A percentile compares a stretch with the other conserved stretches of the same genome.
phyloP scores from a whole-genome alignment of 2,113 vertebrate genomes.

The Monarcha castaneiventris region DNA sequence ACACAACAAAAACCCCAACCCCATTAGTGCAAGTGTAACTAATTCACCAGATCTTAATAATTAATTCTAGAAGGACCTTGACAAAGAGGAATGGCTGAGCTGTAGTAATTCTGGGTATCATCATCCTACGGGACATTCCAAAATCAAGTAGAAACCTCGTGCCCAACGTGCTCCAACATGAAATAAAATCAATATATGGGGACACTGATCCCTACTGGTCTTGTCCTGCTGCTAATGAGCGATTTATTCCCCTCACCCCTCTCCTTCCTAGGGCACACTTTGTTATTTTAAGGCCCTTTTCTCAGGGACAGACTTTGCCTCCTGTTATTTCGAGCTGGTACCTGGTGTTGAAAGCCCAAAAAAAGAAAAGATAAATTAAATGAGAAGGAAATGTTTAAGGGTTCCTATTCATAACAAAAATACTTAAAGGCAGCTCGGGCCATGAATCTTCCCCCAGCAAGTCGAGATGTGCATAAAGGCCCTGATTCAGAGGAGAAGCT shows the following conservation, averaged over 20 bases:
- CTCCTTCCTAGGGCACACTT: background rate
- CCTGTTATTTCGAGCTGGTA: background rate
- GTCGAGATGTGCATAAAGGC: conserved; percentile 45
- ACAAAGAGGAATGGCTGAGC: background rate
- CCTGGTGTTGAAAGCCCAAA: conserved; percentile 50
- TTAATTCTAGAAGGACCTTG: background rate
- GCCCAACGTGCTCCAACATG: rapidly evolving
- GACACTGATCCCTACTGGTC: background rate
- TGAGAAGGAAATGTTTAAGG: conserved; percentile 64
- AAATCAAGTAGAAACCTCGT: rapidly evolving
- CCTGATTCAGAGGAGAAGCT: conserved; percentile 32
- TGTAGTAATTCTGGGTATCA: background rate
- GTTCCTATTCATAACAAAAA: conserved; percentile 66
- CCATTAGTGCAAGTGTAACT: background rate
- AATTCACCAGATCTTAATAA: background rate
- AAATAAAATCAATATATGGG: background rate
- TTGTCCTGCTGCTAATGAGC: background rate
- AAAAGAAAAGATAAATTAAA: conserved; percentile 60
- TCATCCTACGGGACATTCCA: background rate
- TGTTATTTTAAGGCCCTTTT: conserved; percentile 38
- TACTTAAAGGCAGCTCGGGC: conserved; percentile 27
- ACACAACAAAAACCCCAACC: background rate
- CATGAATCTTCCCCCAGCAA: conserved; percentile 43
- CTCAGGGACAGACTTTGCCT: conserved; percentile 5
- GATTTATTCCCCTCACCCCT: background rate